These are phyloP conservation scores for Ptychobarbus kaznakovi DNA, from an alignment of 2,797 vertebrate genomes.

Conservation along the genomic window DNA sequence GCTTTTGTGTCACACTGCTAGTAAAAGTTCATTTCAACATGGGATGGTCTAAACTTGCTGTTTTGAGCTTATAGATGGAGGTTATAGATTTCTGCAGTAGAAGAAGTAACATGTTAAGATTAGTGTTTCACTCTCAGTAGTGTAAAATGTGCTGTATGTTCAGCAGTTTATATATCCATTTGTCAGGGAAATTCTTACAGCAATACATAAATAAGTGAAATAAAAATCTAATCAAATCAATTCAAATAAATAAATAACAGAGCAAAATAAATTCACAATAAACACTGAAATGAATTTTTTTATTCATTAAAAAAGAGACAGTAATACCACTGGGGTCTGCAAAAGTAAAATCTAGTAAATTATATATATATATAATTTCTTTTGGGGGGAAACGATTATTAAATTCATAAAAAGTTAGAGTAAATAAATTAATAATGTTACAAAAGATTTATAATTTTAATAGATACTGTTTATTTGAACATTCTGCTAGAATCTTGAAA, in stretches of 20 bases:
- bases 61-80: background rate
- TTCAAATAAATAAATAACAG: background rate
- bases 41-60: background rate
- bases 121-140: background rate
- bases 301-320: background rate
- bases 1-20: background rate
- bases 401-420: background rate
- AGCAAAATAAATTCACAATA: background rate
- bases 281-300: background rate
- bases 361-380: background rate
- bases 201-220: background rate
- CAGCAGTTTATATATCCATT: no score
- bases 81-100: background rate
- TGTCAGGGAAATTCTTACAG: no score
- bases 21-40: slow-evolving; percentile 19
- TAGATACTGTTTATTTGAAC: background rate
- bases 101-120: background rate
- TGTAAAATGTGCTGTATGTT: background rate
- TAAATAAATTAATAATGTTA: background rate
- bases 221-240: background rate
- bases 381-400: background rate
- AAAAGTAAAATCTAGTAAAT: background rate
- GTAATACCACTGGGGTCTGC: background rate
- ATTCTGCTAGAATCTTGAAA: background rate
- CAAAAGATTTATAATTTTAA: background rate